Evolutionary conservation across 2,888 invertebrate genomes (phyloP).

Genomic region (Monoplex corrugatus): DNA sequence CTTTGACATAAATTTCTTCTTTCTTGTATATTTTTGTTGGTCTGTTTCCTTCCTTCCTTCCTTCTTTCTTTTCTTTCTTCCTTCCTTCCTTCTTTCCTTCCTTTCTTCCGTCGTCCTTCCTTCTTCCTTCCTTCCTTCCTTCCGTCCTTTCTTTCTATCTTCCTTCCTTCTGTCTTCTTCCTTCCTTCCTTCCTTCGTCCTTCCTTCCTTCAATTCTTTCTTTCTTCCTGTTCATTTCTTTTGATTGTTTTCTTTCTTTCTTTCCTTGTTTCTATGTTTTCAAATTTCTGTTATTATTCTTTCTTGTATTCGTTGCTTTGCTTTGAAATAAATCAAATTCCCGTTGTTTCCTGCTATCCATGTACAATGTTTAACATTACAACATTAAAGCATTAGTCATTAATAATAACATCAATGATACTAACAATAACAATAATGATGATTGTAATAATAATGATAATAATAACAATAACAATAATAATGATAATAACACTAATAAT

Average conservation of each 20-base stretch:
- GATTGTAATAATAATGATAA: too few relatives aligned
- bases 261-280: not conserved
- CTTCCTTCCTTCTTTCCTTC: not conserved
- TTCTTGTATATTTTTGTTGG: not conserved
- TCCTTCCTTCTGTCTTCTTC: not conserved
- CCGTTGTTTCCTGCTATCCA: too few relatives aligned
- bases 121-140: not conserved
- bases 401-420: too few relatives aligned
- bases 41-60: not conserved
- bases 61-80: not conserved
- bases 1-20: too few relatives aligned
- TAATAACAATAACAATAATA: too few relatives aligned
- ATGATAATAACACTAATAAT: too few relatives aligned
- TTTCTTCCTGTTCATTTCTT: constrained; percentile 14
- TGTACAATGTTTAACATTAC: too few relatives aligned
- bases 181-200: not conserved
- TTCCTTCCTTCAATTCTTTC: not conserved
- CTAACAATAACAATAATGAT: too few relatives aligned
- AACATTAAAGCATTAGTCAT: too few relatives aligned
- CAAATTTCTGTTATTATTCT: not conserved
- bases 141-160: not conserved
- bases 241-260: constrained; percentile 36
- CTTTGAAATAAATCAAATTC: too few relatives aligned
- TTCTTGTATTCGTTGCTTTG: not conserved
- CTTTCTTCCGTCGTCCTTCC: not conserved